phyloP scores from a whole-genome alignment of 2,888 invertebrate species.

The Caenorhabditis macrosperma region DNA sequence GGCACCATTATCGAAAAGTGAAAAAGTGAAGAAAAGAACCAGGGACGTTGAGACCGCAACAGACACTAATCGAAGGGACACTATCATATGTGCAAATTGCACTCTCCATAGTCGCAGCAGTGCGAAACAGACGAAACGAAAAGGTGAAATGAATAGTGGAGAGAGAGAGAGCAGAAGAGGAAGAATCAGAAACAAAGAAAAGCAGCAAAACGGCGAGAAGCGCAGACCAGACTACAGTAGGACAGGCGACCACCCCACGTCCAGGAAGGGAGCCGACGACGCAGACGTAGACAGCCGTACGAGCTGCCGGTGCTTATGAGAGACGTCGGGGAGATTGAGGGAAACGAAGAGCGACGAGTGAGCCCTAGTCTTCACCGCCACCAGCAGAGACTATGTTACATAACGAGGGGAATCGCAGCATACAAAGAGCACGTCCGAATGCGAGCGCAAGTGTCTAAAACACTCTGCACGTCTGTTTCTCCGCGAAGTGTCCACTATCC shows the following conservation, averaged over 20 bases:
- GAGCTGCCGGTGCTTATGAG: neutral
- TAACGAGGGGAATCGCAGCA: conserved; percentile 29
- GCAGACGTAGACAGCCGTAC: neutral
- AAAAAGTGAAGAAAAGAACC: neutral
- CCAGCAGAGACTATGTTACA: conserved; percentile 35
- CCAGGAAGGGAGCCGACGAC: conserved; percentile 1
- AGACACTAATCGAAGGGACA: neutral
- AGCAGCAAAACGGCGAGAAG: conserved; percentile 6
- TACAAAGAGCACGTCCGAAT: conserved; percentile 19
- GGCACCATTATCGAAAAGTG: neutral
- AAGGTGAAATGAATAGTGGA: neutral
- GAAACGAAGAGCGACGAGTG: neutral
- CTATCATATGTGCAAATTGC: neutral
- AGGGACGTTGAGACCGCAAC: conserved; percentile 1
- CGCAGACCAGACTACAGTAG: conserved; percentile 30
- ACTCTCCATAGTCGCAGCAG: neutral
- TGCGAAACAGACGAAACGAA: neutral
- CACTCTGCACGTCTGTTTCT: conserved; percentile 19
- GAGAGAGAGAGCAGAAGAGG: neutral
- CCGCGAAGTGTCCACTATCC: neutral
- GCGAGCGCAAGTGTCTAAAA: conserved; percentile 8
- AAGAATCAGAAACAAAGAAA: conserved; percentile 5
- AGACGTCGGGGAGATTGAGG: conserved; percentile 3
- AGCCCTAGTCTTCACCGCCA: conserved; percentile 3
- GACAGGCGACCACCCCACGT: conserved; percentile 9